Conservation (phyloP, 2,113 vertebrate genomes). For the Oceanodroma tethys region DNA sequence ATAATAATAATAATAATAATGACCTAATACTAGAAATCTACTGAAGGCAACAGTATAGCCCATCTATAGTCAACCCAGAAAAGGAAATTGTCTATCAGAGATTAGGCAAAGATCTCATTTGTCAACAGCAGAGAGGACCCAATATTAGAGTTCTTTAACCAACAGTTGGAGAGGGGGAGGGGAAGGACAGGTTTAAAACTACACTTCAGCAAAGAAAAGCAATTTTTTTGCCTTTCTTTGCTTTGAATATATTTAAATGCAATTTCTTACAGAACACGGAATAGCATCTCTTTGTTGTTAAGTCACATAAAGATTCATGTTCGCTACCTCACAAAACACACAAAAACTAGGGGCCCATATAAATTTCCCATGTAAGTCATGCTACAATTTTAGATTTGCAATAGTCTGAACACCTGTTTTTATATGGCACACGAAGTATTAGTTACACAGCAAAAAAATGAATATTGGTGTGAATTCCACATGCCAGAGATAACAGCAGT, state of each 20-base stretch:
- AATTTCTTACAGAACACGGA: background rate
- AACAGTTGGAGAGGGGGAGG: accelerated
- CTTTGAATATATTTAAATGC: background rate
- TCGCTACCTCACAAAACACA: background rate
- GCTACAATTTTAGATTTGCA: background rate
- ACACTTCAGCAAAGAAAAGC: background rate
- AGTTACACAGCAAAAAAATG: background rate
- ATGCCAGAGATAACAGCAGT: accelerated
- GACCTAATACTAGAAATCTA: background rate
- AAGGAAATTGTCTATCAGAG: background rate
- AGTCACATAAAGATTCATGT: background rate
- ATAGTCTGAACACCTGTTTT: background rate
- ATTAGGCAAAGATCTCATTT: background rate
- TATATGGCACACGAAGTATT: background rate
- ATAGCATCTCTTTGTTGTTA: background rate
- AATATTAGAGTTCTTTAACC: background rate
- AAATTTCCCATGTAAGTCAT: background rate
- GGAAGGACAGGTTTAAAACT: background rate
- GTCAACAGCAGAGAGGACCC: background rate
- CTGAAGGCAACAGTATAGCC: background rate
- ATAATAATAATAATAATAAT: background rate
- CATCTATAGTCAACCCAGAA: background rate
- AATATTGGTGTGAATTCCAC: background rate
- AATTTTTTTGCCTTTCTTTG: background rate
- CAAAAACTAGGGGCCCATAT: background rate